Conservation (phyloP, 2,797 vertebrate species). For the Dendrocincla fuliginosa region DNA sequence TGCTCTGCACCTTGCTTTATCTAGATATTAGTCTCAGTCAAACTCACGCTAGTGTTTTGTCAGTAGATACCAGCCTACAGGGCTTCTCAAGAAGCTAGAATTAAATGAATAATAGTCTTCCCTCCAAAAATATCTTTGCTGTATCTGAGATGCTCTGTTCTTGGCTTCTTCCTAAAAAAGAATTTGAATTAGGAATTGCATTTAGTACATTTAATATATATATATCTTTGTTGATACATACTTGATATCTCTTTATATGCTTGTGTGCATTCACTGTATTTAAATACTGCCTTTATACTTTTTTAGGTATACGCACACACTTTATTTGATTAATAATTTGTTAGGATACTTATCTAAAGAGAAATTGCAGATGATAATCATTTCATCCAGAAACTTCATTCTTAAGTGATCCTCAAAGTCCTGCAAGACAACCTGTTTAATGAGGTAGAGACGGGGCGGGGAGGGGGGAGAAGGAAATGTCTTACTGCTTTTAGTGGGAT, state of each 20-base stretch:
- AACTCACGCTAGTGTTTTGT: not conserved
- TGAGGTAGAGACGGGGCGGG: not conserved
- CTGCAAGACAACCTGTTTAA: not conserved
- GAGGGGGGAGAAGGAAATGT: not conserved
- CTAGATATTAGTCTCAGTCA: not conserved
- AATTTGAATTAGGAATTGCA: not conserved
- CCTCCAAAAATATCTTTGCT: not conserved
- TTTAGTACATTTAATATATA: not conserved
- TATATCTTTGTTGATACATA: not conserved
- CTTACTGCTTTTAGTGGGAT: not conserved
- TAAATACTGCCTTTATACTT: not conserved
- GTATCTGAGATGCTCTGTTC: not conserved
- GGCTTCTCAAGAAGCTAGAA: not conserved
- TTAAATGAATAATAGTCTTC: not conserved
- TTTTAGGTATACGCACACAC: accelerated
- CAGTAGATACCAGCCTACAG: not conserved
- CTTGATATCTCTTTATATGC: not conserved
- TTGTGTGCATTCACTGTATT: not conserved
- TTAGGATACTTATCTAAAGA: not conserved
- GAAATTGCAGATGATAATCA: not conserved
- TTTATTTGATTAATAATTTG: not conserved
- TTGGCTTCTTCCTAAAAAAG: not conserved
- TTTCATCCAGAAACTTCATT: not conserved
- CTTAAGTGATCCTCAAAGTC: not conserved
- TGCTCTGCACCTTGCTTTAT: not conserved